Evolutionary conservation across 2,888 invertebrate genomes (phyloP).

Genomic region (Alcis repandata): DNA sequence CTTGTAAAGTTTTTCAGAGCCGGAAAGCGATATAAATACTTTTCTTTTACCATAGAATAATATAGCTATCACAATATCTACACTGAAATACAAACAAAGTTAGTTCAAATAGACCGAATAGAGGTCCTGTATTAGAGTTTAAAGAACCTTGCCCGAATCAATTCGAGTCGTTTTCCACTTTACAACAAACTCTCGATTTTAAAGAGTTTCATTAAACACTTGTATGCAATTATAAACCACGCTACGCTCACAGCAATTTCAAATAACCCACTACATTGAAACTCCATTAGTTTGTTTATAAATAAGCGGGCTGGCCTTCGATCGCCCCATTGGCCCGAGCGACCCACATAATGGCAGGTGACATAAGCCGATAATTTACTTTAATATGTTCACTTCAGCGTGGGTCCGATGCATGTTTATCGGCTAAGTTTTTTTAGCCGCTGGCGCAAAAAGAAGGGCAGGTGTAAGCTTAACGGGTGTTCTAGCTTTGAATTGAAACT

Average conservation of each 20-base stretch:
- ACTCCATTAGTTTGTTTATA: constrained; percentile 51
- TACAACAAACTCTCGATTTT: not conserved
- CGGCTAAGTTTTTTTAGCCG: not conserved
- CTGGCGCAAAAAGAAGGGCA: too few species aligned
- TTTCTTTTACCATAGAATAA: too few species aligned
- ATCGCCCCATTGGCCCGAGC: constrained; percentile 49
- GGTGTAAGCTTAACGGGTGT: too few species aligned
- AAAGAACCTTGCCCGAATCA: too few species aligned
- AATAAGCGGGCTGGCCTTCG: constrained; percentile 53
- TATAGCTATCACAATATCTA: too few species aligned
- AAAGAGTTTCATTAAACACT: not conserved
- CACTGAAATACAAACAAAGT: too few species aligned
- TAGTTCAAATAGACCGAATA: too few species aligned
- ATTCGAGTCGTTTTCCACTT: too few species aligned
- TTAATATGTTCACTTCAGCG: constrained; percentile 27
- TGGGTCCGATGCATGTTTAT: constrained; percentile 2
- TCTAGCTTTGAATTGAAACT: too few species aligned
- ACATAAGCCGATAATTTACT: constrained; percentile 37
- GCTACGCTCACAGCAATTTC: not conserved
- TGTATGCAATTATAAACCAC: not conserved
- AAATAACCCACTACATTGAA: constrained; percentile 17
- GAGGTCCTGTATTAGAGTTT: too few species aligned
- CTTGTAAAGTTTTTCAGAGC: too few species aligned
- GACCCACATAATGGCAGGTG: constrained; percentile 52
- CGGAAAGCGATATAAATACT: too few species aligned